These are phyloP conservation scores for Rhinella marina DNA, from an alignment of 2,797 vertebrate genomes.

Conservation along the genomic window DNA sequence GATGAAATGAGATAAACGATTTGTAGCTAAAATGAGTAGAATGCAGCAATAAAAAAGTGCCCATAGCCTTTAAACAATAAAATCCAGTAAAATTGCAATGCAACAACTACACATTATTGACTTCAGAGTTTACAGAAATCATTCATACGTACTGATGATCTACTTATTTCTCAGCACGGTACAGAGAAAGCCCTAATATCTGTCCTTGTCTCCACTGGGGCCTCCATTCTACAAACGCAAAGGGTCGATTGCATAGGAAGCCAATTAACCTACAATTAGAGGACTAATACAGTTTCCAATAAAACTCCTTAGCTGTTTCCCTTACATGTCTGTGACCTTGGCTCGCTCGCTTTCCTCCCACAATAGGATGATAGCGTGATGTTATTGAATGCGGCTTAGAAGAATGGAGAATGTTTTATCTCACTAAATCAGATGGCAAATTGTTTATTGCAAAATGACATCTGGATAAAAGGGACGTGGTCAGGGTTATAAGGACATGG, in stretches of 20 bases:
- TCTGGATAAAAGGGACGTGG: constrained; percentile 6
- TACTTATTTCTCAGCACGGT: neutral
- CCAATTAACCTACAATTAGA: constrained; percentile 20
- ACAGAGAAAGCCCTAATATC: neutral
- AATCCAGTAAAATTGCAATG: no score
- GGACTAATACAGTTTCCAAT: neutral
- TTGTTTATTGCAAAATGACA: constrained; percentile 3
- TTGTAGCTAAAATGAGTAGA: no score
- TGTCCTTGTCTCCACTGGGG: neutral
- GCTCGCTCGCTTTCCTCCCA: neutral
- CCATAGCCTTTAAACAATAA: no score
- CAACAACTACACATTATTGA: no score
- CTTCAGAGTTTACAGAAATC: no score
- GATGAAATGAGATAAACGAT: no score
- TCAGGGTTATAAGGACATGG: neutral
- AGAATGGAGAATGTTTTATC: constrained; percentile 2
- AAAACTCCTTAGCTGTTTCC: neutral
- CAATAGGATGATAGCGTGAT: constrained; percentile 7
- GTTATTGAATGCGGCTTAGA: constrained; percentile 15
- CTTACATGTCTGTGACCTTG: constrained; percentile 18
- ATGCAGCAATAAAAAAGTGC: no score
- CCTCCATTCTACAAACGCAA: neutral
- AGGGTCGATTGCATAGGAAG: neutral
- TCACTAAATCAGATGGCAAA: constrained; percentile 14
- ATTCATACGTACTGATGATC: no score